Conservation (phyloP, 2,888 invertebrate genomes). For the Oligia latruncula region DNA sequence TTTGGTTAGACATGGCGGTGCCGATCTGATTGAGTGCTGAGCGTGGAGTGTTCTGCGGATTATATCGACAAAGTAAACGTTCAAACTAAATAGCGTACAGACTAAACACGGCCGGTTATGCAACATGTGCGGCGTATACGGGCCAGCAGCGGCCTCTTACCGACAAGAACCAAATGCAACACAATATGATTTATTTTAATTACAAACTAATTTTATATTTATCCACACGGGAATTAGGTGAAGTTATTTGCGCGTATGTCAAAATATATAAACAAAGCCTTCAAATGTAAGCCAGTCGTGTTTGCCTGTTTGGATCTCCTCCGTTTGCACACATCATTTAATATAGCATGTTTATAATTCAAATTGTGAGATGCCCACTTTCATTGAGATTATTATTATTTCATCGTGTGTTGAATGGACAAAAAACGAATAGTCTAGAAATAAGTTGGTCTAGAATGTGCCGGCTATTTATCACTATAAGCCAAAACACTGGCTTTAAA, state of each 20-base stretch:
- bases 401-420: slow-evolving; percentile 22
- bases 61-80: slow-evolving; percentile 72
- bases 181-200: slow-evolving; percentile 67
- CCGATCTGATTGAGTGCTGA: slow-evolving; percentile 66
- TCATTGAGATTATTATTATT: slow-evolving; percentile 45
- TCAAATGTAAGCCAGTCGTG: slow-evolving; percentile 48
- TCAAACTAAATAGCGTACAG: slow-evolving; percentile 68
- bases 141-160: slow-evolving; percentile 55
- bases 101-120: slow-evolving; percentile 72
- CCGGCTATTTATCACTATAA: slow-evolving; percentile 48
- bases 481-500: slow-evolving; percentile 41
- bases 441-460: slow-evolving; percentile 33
- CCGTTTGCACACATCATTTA: slow-evolving; percentile 42
- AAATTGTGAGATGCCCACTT: slow-evolving; percentile 44
- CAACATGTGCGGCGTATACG: slow-evolving; percentile 59
- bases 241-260: slow-evolving; percentile 58
- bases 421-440: slow-evolving; percentile 41
- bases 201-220: slow-evolving; percentile 54
- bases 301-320: slow-evolving; percentile 56
- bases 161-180: slow-evolving; percentile 63
- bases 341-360: slow-evolving; percentile 52
- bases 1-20: slow-evolving; percentile 75
- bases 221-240: slow-evolving; percentile 56
- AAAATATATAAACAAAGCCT: slow-evolving; percentile 62
- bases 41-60: slow-evolving; percentile 69